phyloP scores from a whole-genome alignment of 2,113 vertebrate genomes.

The Illadopsis cleaveri region DNA sequence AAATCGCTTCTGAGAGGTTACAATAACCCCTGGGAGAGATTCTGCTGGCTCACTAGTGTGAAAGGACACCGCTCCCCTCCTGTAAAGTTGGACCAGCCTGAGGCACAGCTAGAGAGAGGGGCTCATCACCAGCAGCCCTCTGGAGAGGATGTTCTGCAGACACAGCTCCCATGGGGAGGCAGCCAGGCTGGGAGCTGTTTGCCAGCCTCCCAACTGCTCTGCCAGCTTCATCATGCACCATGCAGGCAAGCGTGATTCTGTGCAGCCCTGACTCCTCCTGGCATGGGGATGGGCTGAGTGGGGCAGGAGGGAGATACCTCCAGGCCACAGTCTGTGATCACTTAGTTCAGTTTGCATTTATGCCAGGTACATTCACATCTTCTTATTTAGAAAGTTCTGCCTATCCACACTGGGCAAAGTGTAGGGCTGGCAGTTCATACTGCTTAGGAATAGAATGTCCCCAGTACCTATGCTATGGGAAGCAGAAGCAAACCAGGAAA shows the following conservation, averaged over 20 bases:
- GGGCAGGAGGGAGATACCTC: neutral
- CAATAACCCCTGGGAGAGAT: constrained; percentile 57
- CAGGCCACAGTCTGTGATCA: neutral
- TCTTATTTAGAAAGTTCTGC: neutral
- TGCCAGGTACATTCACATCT: neutral
- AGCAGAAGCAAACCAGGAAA: neutral
- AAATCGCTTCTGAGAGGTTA: constrained; percentile 62
- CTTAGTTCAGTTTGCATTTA: neutral
- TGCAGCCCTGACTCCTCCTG: neutral
- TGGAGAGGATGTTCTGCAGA: constrained; percentile 15
- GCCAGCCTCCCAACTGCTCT: neutral
- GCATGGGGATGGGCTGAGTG: neutral
- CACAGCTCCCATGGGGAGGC: constrained; percentile 17
- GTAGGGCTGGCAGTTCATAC: neutral
- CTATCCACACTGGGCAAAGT: neutral
- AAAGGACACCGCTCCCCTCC: constrained; percentile 30
- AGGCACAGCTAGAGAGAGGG: constrained; percentile 15
- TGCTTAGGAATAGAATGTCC: neutral
- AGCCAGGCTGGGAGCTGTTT: constrained; percentile 12
- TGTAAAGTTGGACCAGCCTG: neutral
- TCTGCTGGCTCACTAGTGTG: constrained; percentile 43
- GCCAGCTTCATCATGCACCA: neutral
- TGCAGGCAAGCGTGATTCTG: rapidly evolving
- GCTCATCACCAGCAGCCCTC: neutral
- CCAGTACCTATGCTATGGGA: neutral